phyloP scores from a whole-genome alignment of 2,113 vertebrate genomes.

The Corythornis vintsioides region DNA sequence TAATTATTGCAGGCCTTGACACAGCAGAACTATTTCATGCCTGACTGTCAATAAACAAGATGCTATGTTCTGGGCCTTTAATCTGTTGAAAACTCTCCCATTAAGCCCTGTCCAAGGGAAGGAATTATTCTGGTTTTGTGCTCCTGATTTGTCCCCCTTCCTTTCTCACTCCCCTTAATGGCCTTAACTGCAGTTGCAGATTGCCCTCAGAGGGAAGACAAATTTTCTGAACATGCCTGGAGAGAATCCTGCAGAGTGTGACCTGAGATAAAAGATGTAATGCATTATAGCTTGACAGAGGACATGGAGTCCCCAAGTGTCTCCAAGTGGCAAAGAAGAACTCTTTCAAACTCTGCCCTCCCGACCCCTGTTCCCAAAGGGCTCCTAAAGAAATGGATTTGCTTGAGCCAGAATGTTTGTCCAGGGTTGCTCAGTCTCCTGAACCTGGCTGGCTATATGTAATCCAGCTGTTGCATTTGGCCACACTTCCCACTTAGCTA shows the following conservation, averaged over 20 bases:
- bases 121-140: slow-evolving; percentile 25
- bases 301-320: neutral
- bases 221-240: neutral
- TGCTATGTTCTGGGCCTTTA: neutral
- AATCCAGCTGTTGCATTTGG: slow-evolving; percentile 10
- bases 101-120: neutral
- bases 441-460: neutral
- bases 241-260: neutral
- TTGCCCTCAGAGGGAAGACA: neutral
- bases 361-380: slow-evolving; percentile 1
- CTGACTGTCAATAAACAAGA: neutral
- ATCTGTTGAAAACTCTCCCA: neutral
- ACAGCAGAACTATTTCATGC: neutral
- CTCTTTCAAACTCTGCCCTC: neutral
- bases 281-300: neutral
- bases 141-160: neutral
- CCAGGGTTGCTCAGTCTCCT: neutral
- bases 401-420: slow-evolving; percentile 5
- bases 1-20: slow-evolving; percentile 37
- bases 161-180: neutral
- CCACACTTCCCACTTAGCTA: neutral
- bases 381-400: slow-evolving; percentile 13
- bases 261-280: neutral
- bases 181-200: neutral
- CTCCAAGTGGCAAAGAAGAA: slow-evolving; percentile 8